Base-by-base conservation (phyloP, 2,797 vertebrate species). In the Alcedo atthis region DNA sequence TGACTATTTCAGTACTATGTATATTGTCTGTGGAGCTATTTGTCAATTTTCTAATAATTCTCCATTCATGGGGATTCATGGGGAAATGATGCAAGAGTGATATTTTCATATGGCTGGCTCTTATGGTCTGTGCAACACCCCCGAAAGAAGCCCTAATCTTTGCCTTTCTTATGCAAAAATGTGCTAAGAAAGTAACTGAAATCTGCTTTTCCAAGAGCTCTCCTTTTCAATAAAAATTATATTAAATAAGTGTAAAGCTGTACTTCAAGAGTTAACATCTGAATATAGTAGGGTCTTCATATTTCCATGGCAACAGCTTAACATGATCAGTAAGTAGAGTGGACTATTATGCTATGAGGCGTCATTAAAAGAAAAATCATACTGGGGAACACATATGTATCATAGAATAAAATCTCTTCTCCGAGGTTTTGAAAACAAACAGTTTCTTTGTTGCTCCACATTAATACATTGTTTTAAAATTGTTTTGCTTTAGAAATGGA, bases 251-350 rank as follows among this genome's bases (percentile, higher is more conserved):
- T 46, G 22, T 58, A 80, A 90, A 89, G 62, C 86, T 92, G 78
- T 78, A 40, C 88, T 93, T 82, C 42, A 93, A 90, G 93, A 92
- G 91, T 96, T 96, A 96, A 95, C 40, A 59, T 89, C 68, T 85
- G 88, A 92, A 35, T 90, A 30, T 74, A 58, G 79, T 87, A 90
- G 76, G 86, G 91, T 94, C 90, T 89, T 87, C 66, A 59, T 48
- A 94, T 96, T 94, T 90, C 96, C 94, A 96, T 96, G 95, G 96
- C 86, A 96, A 96, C 96, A 92, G 88, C 84, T 95, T 96, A 96
- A 90, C 93, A 94, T 94, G 96, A 96, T 95, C 94, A 93, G 91
- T 91, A 92, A 96, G 90, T 28, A 69, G 94, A 90, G 83, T 93
- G 95, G 94, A 96, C 96, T 94, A 58, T 92, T 94, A 93, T 94